phyloP scores from a whole-genome alignment of 2,113 vertebrate genomes.

The Mionectes macconnelli region DNA sequence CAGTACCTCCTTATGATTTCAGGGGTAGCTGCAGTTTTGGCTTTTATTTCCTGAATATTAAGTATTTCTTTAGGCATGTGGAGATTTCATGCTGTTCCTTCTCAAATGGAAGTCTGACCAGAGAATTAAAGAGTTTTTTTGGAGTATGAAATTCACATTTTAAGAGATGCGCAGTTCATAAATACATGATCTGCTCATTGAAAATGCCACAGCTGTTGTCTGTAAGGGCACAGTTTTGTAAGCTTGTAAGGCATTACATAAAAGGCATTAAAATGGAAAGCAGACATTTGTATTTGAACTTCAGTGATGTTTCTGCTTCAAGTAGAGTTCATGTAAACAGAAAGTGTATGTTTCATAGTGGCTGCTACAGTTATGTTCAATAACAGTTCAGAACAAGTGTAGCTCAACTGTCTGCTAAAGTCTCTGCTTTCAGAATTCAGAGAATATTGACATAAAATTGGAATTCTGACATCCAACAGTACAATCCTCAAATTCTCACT shows the following conservation, averaged over 20 bases:
- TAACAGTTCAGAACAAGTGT: background rate
- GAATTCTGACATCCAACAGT: background rate
- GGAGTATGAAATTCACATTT: background rate
- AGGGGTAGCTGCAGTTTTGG: background rate
- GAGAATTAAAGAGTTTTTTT: background rate
- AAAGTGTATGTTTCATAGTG: background rate
- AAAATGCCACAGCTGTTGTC: background rate
- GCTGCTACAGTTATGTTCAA: background rate
- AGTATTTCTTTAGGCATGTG: background rate
- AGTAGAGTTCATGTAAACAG: background rate
- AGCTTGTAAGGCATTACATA: background rate
- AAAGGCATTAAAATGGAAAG: background rate
- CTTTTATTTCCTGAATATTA: background rate
- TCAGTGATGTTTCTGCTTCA: background rate
- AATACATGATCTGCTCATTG: background rate
- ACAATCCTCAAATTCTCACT: background rate
- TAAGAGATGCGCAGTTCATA: background rate
- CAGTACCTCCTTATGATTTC: background rate
- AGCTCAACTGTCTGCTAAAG: background rate
- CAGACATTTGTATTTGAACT: background rate
- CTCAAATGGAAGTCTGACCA: background rate
- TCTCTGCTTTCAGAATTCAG: background rate
- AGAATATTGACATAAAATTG: background rate
- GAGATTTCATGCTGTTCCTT: background rate
- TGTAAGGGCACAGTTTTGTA: background rate